Conservation (phyloP, 2,888 invertebrate genomes). For the Prosopocoilus inquinatus region DNA sequence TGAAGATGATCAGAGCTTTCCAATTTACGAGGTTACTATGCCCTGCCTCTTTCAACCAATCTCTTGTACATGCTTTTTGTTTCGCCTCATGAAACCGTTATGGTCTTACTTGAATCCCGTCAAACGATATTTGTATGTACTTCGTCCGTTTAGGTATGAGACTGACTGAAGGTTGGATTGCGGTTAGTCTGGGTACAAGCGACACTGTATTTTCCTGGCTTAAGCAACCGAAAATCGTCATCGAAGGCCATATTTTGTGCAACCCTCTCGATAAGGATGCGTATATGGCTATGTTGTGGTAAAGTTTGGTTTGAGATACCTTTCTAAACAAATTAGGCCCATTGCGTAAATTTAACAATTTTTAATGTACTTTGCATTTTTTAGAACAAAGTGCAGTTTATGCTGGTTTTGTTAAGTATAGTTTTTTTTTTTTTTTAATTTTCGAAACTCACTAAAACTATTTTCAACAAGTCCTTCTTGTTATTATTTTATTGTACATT, state of each 20-base stretch:
- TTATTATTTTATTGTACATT: too few species aligned
- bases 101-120: not conserved
- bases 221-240: constrained; percentile 62
- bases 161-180: constrained; percentile 76
- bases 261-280: constrained; percentile 76
- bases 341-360: too few species aligned
- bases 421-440: too few species aligned
- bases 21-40: too few species aligned
- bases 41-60: too few species aligned
- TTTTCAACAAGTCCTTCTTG: too few species aligned
- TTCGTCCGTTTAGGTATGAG: constrained; percentile 64
- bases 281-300: constrained; percentile 91
- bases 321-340: too few species aligned
- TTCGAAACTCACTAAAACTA: too few species aligned
- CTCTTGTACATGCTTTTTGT: too few species aligned
- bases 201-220: constrained; percentile 87
- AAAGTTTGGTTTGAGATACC: constrained; percentile 19
- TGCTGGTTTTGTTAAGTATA: too few species aligned
- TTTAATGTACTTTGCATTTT: not conserved
- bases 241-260: constrained; percentile 83
- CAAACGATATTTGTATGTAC: constrained; percentile 5
- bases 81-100: not conserved
- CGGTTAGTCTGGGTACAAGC: constrained; percentile 89
- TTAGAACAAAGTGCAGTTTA: too few species aligned
- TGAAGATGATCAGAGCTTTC: too few species aligned